Base-by-base conservation (phyloP, 2,797 vertebrate species). In the Phrynocephalus forsythii region DNA sequence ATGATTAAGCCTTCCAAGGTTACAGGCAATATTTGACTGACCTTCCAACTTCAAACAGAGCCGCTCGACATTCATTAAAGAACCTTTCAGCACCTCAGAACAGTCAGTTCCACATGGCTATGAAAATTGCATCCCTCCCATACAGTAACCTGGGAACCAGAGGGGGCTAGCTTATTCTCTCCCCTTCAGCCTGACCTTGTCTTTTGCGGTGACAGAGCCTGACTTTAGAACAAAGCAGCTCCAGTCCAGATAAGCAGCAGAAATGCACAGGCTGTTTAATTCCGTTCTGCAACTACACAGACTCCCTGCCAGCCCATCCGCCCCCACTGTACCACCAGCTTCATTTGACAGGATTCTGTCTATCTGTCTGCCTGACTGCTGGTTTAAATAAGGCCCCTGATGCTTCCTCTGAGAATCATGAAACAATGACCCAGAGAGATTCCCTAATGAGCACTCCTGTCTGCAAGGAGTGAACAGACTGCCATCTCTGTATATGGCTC, bases 191-290 rank as follows among this genome's bases (percentile, higher is more conserved):
- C 66, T 82, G 82, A 82, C 89, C 82, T 24, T 52, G 73, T 73
- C 80, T 72, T 76, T 87, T 82, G 28, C 84, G 87, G 0, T 50
- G 81, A 72, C 72, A 80, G 86, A 81, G 86, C n/a, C 90, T 88
- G 92, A 83, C 88, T 93, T 94, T 30, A 77, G 88, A 88, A 91
- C 88, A 93, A 89, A 93, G 84, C 78, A 1, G 44, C n/a, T 78
- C 71, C 78, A 76, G 38, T 8, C 56, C 69, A 76, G 77, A 13
- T 0, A 8, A 75, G 20, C 75, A 77, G 79, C 86, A 87, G 82
- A 30, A 8, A 84, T 77, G 67, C 5, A 8, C 68, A 38, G 6
- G 79, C 71, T 80, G 0, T 67, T 82, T 60, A 83, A 88, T 67
- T 56, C 84, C 13, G 44, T 82, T 4, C 79, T 66, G 84, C 86